Percentiles rank a stretch among this genome's conserved stretches.
phyloP scores from a whole-genome alignment of 2,888 invertebrate genomes.

The Agonopterix subpropinquella region DNA sequence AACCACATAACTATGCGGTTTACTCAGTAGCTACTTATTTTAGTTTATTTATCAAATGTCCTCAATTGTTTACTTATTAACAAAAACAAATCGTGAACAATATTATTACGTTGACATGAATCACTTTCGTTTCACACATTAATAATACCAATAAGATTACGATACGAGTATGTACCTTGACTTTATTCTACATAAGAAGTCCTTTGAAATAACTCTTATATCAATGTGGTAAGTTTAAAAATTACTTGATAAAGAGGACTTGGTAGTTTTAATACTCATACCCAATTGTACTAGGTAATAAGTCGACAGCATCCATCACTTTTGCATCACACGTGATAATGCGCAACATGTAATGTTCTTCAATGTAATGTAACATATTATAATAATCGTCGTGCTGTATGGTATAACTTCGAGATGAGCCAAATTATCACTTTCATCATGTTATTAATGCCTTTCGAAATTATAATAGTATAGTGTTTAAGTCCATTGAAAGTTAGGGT shows the following conservation, averaged over 20 bases:
- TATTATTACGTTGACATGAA: not conserved
- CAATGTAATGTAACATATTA: not conserved
- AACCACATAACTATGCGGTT: no score
- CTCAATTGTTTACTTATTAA: no score
- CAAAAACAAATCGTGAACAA: no score
- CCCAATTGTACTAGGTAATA: no score
- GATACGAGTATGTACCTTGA: not conserved
- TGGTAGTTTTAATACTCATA: no score
- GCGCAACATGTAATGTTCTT: not conserved
- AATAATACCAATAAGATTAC: slow-evolving; percentile 4
- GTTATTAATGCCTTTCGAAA: slow-evolving; percentile 34
- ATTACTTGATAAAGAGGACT: no score
- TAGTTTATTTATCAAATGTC: no score
- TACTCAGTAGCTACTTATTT: no score
- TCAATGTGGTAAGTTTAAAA: no score
- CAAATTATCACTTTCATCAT: slow-evolving; percentile 29
- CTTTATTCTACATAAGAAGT: not conserved
- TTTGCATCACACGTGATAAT: not conserved
- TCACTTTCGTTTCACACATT: slow-evolving; percentile 2
- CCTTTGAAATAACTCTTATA: not conserved
- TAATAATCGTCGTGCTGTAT: not conserved
- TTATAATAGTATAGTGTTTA: slow-evolving; percentile 19
- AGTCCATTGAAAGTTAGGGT: not conserved
- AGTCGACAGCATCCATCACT: not conserved
- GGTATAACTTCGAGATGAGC: slow-evolving; percentile 10